phyloP scores from a whole-genome alignment of 2,113 vertebrate species.

The Brachyhypopomus gauderio region DNA sequence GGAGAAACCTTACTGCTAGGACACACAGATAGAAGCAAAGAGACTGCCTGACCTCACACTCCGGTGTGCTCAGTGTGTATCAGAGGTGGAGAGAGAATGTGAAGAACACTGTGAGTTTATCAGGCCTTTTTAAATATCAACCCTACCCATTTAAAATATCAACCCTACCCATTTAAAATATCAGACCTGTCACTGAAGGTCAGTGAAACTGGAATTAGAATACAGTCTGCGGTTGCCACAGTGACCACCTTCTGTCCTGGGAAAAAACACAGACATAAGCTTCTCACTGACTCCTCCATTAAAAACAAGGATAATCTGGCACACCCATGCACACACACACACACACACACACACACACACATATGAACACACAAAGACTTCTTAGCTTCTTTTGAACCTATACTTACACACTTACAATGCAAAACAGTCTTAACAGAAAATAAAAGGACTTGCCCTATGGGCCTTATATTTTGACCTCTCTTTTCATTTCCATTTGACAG shows the following conservation, averaged over 20 bases:
- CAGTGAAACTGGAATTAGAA: background rate
- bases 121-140: background rate
- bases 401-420: too few relatives aligned
- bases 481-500: background rate
- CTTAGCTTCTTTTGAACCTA: too few relatives aligned
- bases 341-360: background rate
- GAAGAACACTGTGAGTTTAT: background rate
- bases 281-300: background rate
- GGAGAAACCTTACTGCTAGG: too few relatives aligned
- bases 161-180: background rate
- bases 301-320: background rate
- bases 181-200: background rate
- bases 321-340: background rate
- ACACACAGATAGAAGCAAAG: too few relatives aligned
- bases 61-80: too few relatives aligned
- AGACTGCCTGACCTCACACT: too few relatives aligned
- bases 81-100: too few relatives aligned
- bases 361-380: too few relatives aligned
- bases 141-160: background rate
- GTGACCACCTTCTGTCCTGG: background rate
- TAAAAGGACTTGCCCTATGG: background rate
- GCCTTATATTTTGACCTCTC: background rate
- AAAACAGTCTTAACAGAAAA: background rate
- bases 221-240: background rate
- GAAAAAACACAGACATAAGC: background rate